phyloP scores from a whole-genome alignment of 2,113 vertebrate species.

The Platysternon megacephalum region DNA sequence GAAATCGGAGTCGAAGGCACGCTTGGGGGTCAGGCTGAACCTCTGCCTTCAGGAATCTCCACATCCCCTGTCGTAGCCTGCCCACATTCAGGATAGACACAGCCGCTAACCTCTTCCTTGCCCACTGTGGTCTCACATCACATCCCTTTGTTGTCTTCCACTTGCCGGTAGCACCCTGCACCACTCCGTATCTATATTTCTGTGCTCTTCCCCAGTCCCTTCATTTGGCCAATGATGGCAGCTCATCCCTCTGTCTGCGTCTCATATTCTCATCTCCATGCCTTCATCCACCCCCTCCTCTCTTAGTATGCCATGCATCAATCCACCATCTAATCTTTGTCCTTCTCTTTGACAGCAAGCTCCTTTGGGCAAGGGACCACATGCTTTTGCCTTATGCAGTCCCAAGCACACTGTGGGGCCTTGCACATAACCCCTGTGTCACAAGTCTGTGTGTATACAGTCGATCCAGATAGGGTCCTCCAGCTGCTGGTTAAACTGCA shows the following conservation, averaged over 20 bases:
- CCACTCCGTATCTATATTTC: background rate
- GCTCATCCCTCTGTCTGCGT: background rate
- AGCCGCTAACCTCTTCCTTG: background rate
- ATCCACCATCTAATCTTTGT: background rate
- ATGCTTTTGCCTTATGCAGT: background rate
- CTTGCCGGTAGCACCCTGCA: background rate
- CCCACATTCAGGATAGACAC: background rate
- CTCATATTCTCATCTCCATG: background rate
- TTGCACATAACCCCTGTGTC: background rate
- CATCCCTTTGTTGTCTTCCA: background rate
- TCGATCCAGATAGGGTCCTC: background rate
- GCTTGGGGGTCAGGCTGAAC: background rate
- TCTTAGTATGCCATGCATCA: no score
- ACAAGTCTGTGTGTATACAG: background rate
- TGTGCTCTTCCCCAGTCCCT: background rate
- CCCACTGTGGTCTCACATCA: background rate
- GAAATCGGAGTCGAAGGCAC: background rate
- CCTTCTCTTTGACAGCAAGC: no score
- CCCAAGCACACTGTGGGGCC: background rate
- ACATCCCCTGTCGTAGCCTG: accelerated
- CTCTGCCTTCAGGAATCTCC: background rate
- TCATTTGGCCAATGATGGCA: background rate
- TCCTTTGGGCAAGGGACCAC: no score
- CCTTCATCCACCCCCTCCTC: background rate
- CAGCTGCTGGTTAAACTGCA: background rate